phyloP scores from a whole-genome alignment of 2,113 vertebrate species.

The Apeltes quadracus region DNA sequence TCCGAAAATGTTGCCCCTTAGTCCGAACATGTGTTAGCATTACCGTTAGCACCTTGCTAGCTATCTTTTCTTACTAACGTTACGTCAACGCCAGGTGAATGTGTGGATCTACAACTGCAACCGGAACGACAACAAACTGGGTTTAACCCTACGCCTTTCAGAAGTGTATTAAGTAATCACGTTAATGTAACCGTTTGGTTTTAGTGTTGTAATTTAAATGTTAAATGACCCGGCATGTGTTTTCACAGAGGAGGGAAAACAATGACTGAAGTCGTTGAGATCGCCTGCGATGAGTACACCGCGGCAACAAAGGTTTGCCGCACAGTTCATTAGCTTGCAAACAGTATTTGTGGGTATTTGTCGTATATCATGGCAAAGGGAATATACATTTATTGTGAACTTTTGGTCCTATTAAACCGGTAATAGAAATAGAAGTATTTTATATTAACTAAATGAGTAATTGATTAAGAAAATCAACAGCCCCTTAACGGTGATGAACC shows the following conservation, averaged over 20 bases:
- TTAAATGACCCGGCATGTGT: neutral
- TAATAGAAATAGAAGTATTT: too few species aligned
- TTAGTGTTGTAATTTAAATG: constrained; percentile 18
- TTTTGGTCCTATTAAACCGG: neutral
- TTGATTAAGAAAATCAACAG: neutral
- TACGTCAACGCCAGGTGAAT: neutral
- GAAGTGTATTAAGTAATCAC: too few species aligned
- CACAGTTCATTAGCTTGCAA: neutral
- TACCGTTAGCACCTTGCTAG: constrained; percentile 29
- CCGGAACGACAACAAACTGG: neutral
- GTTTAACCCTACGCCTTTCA: neutral
- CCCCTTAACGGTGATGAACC: neutral
- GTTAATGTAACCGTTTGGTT: neutral
- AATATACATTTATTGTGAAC: neutral
- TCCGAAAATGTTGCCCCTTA: neutral
- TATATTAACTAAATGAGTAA: neutral
- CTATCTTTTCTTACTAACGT: neutral
- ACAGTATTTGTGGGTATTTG: neutral
- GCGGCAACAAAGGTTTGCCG: constrained; percentile 68
- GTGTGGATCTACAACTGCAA: too few species aligned
- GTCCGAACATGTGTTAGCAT: neutral
- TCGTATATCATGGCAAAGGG: neutral
- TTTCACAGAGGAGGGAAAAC: constrained; percentile 3
- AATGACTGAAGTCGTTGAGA: constrained; percentile 74
- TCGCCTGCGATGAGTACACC: constrained; percentile 66